phyloP scores from a whole-genome alignment of 2,888 invertebrate species.

The Piscicola geometra region DNA sequence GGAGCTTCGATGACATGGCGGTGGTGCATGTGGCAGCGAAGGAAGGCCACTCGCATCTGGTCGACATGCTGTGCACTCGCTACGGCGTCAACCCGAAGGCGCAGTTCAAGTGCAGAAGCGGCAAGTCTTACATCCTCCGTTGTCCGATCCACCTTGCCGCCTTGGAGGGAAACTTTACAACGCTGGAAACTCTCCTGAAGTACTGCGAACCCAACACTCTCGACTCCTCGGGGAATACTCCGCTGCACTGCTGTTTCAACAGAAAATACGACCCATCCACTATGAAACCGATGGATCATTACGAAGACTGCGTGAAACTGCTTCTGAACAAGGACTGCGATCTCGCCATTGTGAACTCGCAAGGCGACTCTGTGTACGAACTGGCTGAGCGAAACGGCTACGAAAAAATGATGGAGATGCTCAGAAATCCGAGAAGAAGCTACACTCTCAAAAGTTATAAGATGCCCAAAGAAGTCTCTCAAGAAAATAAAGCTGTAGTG shows the following conservation, averaged over 20 bases:
- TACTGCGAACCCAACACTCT: constrained; percentile 40
- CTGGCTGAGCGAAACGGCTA: constrained; percentile 44
- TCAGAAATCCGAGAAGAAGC: constrained; percentile 38
- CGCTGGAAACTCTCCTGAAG: constrained; percentile 39
- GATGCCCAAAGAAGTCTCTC: constrained; percentile 33
- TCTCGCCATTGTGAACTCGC: constrained; percentile 37
- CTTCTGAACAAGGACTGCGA: constrained; percentile 41
- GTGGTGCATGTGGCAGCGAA: constrained; percentile 44
- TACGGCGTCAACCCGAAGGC: constrained; percentile 32
- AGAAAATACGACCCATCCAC: constrained; percentile 39
- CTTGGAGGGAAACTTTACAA: constrained; percentile 42
- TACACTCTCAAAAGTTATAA: constrained; percentile 37
- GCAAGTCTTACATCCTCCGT: constrained; percentile 12
- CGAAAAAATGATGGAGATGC: constrained; percentile 40
- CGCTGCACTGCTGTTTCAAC: constrained; percentile 42
- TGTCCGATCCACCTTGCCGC: constrained; percentile 43
- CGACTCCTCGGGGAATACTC: constrained; percentile 42
- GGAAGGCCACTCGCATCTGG: constrained; percentile 42
- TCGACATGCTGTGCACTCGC: constrained; percentile 39
- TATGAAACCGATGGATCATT: constrained; percentile 44
- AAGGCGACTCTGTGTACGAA: constrained; percentile 43
- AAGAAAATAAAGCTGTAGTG: not conserved
- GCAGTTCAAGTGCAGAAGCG: constrained; percentile 28
- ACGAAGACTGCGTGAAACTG: constrained; percentile 40
- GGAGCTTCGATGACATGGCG: constrained; percentile 41